A percentile compares a stretch with the other conserved stretches of the same genome.
Conservation (phyloP, 2,113 vertebrate species). For the Cavia aperea region DNA sequence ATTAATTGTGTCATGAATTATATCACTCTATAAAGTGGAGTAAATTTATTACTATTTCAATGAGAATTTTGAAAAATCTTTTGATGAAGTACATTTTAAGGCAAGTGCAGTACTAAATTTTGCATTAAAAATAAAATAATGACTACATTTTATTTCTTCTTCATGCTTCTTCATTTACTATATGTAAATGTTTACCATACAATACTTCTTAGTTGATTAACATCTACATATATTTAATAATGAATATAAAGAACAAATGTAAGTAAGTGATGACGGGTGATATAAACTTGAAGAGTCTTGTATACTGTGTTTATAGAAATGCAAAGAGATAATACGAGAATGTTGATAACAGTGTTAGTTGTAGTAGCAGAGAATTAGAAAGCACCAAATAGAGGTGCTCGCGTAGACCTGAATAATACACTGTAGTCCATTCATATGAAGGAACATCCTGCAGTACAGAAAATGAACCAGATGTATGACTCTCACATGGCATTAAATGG, state of each 20-base stretch:
- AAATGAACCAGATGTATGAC: not conserved
- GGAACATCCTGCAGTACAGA: not conserved
- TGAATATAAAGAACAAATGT: not conserved
- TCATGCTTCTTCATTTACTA: not conserved
- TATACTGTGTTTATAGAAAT: not conserved
- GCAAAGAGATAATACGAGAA: not conserved
- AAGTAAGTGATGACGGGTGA: not conserved
- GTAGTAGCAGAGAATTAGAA: not conserved
- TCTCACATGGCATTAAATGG: not conserved
- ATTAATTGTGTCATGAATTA: not conserved
- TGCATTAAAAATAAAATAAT: not conserved
- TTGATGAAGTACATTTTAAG: not conserved
- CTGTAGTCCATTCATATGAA: not conserved
- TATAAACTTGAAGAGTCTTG: not conserved
- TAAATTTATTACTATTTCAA: not conserved
- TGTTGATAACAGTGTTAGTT: not conserved
- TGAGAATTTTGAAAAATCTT: not conserved
- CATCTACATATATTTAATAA: not conserved
- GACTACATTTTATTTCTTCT: not conserved
- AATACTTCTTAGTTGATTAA: not conserved
- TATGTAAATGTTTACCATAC: not conserved
- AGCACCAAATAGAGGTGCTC: not conserved
- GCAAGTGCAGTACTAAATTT: not conserved
- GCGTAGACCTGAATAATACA: not conserved
- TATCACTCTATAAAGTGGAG: not conserved